Evolutionary conservation across 23 tunicate species (phyloP), one percentile per base, ranked within the genome.

Genomic region (Styela clava): DNA sequence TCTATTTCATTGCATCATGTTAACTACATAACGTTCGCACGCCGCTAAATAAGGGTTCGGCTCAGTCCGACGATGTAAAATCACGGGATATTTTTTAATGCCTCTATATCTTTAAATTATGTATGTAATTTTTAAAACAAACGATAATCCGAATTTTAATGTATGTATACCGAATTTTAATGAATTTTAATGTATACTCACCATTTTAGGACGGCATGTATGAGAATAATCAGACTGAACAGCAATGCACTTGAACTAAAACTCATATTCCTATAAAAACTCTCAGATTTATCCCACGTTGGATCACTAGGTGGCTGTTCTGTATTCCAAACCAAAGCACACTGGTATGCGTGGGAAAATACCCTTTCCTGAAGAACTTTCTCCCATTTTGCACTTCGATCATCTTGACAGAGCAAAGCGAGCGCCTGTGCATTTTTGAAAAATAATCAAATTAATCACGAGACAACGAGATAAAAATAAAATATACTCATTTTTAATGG

Each of bases 161-260:
- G n/a, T n/a, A n/a, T n/a, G 56, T 44, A 44, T 44, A 44, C 12
- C 9, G 12, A 44, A 44, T 44, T 44, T 12, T 5, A 44, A 44
- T 5, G 12, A 5, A 44, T 44, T 44, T 44, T 44, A 44, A 44
- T 44, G 56, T 7, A 44, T 44, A 7, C 88, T 84, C 56, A 93
- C 98, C 98, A 93, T 79, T 93, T 88, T 27, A 93, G 64, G 3
- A 90, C 82, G 2, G 88, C 86, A 61, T 95, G 95, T 18, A 95
- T 80, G 34, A 95, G 82, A 34, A 95, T 96, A 27, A 84, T 72
- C 72, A 95, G 87, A 5, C 88, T 79, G 89, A 95, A 95, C 31
- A 95, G 78, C 72, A 95, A 80, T 26, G 99, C 84, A 64, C 95
- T 89, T 86, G 97, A 91, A 80, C 95, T 95, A 79, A 95, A 95